These are phyloP conservation scores for Isaurus tuberculatus DNA, from an alignment of 92 coral and sea anemone genomes.

Conservation along the genomic window DNA sequence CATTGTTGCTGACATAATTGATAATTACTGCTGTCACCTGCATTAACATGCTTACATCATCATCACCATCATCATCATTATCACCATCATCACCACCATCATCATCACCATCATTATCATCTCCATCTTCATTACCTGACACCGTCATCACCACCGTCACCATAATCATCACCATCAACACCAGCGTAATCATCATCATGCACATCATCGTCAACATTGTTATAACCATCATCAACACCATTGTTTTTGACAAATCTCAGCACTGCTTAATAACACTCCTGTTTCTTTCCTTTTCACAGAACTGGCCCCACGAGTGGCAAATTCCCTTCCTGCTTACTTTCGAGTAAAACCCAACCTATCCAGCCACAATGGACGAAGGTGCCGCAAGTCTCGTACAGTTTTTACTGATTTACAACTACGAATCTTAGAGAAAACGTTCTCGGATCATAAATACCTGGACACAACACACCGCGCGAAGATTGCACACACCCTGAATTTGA, in stretches of 20 bases:
- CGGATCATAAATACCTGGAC: constrained; percentile 35
- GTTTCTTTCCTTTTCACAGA: constrained; percentile 3
- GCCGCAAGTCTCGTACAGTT: constrained; percentile 43
- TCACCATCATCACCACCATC: neutral
- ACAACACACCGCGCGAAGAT: constrained; percentile 42
- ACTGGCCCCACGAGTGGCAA: constrained; percentile 17
- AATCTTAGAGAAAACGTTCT: constrained; percentile 40
- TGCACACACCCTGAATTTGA: constrained; percentile 32
- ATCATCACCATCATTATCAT: neutral
- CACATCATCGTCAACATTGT: neutral
- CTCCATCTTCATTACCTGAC: neutral
- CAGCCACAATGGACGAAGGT: constrained; percentile 35
- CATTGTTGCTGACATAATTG: no score
- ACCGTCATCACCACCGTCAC: no score
- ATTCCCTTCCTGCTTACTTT: constrained; percentile 29
- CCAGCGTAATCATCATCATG: neutral
- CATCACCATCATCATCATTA: no score
- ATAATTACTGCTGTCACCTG: no score
- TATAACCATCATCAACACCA: neutral
- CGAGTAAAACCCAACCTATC: constrained; percentile 26
- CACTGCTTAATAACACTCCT: no score
- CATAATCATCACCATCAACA: neutral
- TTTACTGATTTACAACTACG: constrained; percentile 45
- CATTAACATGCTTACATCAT: no score
- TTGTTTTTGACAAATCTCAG: neutral